Percentiles rank a stretch among this genome's conserved stretches.
Conservation (phyloP, 2,113 vertebrate genomes). For the Zonotrichia leucophrys region DNA sequence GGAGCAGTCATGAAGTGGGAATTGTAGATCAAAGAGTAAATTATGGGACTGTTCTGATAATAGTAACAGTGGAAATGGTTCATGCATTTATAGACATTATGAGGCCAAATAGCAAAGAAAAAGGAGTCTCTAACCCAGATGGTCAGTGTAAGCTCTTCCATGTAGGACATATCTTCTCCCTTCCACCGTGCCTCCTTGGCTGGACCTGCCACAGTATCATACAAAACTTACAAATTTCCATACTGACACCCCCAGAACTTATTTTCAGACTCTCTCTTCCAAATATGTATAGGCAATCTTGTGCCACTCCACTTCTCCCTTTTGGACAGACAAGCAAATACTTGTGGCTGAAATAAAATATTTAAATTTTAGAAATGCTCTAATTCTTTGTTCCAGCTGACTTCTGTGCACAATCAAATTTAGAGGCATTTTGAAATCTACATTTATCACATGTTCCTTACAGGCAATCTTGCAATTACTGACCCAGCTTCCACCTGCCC, state of each 20-base stretch:
- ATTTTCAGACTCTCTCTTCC: background rate
- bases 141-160: background rate
- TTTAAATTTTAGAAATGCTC: background rate
- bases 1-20: background rate
- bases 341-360: background rate
- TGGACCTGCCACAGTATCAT: background rate
- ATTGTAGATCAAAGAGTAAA: background rate
- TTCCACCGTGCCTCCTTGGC: background rate
- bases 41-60: background rate
- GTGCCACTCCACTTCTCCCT: background rate
- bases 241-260: background rate
- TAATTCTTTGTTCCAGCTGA: background rate
- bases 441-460: background rate
- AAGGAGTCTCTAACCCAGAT: background rate
- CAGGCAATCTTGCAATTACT: background rate
- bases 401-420: background rate
- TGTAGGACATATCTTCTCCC: background rate
- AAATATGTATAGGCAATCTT: background rate
- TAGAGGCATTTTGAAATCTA: background rate
- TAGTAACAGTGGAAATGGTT: background rate
- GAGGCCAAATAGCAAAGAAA: background rate
- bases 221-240: background rate
- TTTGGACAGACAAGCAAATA: background rate
- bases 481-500: background rate
- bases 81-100: background rate